Evolutionary conservation across 2,797 vertebrate genomes (phyloP), one percentile per base, ranked within the genome.

Genomic region (Orientallactaga sibirica): DNA sequence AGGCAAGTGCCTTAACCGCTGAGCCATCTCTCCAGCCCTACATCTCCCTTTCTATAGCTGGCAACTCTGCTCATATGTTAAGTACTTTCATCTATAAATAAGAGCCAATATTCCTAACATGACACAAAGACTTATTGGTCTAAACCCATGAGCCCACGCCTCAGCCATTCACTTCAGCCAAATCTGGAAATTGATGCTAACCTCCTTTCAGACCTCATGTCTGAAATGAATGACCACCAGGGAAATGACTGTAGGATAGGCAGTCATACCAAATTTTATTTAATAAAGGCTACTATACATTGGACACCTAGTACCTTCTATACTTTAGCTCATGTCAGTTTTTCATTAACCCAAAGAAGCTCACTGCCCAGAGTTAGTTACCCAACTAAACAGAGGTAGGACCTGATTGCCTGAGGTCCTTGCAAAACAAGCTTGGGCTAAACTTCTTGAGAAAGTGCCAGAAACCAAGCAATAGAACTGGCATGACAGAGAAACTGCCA

Each of bases 261-360:
- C n/a, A 80, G 52, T 27, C 48, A 93, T 37, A 67, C 20, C 67
- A 43, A 33, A n/a, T 73, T 73, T 81, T 80, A 84, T 33, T 68
- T 92, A 75, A 43, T 76, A 7, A 58, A 58, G 83, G 11, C 66
- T 94, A 15, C 52, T 61, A 6, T 41, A 2, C 84, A 19, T 62
- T 91, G 14, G 48, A 68, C 9, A 55, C 25, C 88, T 16, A 84
- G 41, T 8, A 66, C 41, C 48, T 86, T 37, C 29, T 22, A 33
- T 88, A 18, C 29, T 61, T 90, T 73, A 25, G 25, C 68, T 92
- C 64, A 43, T 41, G 43, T 78, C 64, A 71, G 24, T 67, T 86
- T 94, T 83, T 91, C 58, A 73, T 3, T 84, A 91, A 86, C 9
- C 19, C 33, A 77, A 74, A 94, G 70, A 95, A 71, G n/a, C 43